Conservation (phyloP, 2,113 vertebrate genomes). For the Arothron firmamentum region DNA sequence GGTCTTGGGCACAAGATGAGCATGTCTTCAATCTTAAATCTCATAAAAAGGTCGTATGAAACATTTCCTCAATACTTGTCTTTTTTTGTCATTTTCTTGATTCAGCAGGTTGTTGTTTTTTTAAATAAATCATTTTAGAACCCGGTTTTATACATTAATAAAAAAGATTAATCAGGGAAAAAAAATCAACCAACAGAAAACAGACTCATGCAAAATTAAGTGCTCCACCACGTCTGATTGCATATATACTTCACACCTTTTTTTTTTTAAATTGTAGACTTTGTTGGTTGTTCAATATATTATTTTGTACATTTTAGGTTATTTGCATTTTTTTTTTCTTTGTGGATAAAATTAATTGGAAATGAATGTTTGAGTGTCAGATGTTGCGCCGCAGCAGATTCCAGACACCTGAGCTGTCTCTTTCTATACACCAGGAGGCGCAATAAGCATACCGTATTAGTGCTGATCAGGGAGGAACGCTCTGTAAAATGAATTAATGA, state of each 20-base stretch:
- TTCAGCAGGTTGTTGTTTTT: constrained; percentile 40
- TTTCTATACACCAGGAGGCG: constrained; percentile 64
- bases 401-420: constrained; percentile 50
- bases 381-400: constrained; percentile 57
- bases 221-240: constrained; percentile 69
- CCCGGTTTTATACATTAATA: constrained; percentile 64
- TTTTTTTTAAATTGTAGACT: constrained; percentile 51
- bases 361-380: constrained; percentile 58
- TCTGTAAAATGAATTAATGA: constrained; percentile 56
- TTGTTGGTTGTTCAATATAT: constrained; percentile 51
- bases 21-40: constrained; percentile 55
- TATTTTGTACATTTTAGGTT: constrained; percentile 57
- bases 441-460: constrained; percentile 42
- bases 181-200: constrained; percentile 60
- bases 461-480: constrained; percentile 41
- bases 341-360: constrained; percentile 44
- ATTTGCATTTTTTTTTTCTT: constrained; percentile 44
- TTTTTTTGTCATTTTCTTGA: constrained; percentile 32
- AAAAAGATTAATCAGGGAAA: constrained; percentile 61
- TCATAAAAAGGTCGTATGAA: constrained; percentile 76
- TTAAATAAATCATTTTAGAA: constrained; percentile 72
- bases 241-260: constrained; percentile 56
- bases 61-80: constrained; percentile 46
- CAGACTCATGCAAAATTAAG: constrained; percentile 75
- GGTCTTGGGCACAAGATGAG: constrained; percentile 44